Evolutionary conservation across 1,140 invertebrate species (phyloP), one percentile per base, ranked within the genome.

Genomic region (Mycetomoellerius zeteki): DNA sequence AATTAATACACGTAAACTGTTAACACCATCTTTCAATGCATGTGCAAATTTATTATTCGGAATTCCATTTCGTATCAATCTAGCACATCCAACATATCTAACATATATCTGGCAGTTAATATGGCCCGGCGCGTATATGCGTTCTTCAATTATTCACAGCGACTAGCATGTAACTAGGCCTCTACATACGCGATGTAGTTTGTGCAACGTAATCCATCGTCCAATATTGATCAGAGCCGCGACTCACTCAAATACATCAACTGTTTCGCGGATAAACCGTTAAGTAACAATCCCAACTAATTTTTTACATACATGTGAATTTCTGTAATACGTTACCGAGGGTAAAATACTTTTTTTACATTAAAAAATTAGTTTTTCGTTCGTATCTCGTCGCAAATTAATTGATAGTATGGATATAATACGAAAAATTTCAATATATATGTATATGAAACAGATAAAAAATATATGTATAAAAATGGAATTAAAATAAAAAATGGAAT

Each of bases 141-240:
- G 62, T 81, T 81, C 77, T 69, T 81, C 62, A 71, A 81, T 81
- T 81, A 81, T 81, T 81, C 64, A 81, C 62, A 37, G 60, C 60
- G 24, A 4, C 62, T 71, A 81, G 65, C 77, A 33, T 54, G 30
- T 47, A 8, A 54, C 47, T 54, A 14, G 64, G 43, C 50, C 77
- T 81, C 47, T 69, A 81, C n/a, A 81, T 81, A 43, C 8, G 27
- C 47, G 47, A 56, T 69, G 30, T 16, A 80, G 47, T 50, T 21
- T 67, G 47, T 54, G 19, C 47, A 52, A 65, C 16, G n/a, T 69
- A 81, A 81, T 69, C 64, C 64, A 81, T 81, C 64, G 77, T 69
- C 47, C 64, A 81, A 69, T 81, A 81, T 81, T 69, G 77, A 81
- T 81, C 77, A 81, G 12, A 78, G 47, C 4, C 64, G 14, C 47